A percentile compares a stretch with the other conserved stretches of the same genome.
Evolutionary conservation across 2,113 vertebrate genomes (phyloP).

Genomic region (Bagarius yarrelli): DNA sequence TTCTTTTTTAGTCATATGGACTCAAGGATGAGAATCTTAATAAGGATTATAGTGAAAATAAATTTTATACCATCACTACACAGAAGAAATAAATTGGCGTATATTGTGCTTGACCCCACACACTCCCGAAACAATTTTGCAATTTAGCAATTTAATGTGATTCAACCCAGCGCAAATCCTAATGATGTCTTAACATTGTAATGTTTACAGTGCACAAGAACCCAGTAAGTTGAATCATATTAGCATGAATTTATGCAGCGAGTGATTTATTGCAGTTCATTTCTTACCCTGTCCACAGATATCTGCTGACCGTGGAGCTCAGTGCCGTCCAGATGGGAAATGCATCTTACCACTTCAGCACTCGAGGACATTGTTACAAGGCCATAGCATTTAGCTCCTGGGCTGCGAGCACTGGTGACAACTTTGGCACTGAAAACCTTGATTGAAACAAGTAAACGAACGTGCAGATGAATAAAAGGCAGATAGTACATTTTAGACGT

Average conservation of each 20-base stretch:
- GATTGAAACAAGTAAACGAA: neutral
- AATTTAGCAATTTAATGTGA: neutral
- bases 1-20: no score
- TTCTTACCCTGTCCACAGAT: conserved; percentile 90
- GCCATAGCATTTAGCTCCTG: conserved; percentile 94
- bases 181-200: neutral
- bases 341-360: conserved; percentile 86
- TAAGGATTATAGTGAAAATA: no score
- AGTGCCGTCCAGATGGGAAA: conserved; percentile 89
- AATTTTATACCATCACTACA: neutral
- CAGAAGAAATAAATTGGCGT: neutral
- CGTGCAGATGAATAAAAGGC: neutral
- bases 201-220: neutral
- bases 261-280: neutral
- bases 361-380: conserved; percentile 95
- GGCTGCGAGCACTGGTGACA: conserved; percentile 94
- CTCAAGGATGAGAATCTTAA: no score
- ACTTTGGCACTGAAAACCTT: conserved; percentile 96
- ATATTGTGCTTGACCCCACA: neutral
- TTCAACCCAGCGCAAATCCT: neutral
- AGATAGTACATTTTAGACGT: neutral
- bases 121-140: neutral
- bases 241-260: no score
- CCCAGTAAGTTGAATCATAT: neutral
- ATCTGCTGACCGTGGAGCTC: conserved; percentile 96